Evolutionary conservation across 2,797 vertebrate genomes (phyloP).

Genomic region (Ataeniobius toweri): DNA sequence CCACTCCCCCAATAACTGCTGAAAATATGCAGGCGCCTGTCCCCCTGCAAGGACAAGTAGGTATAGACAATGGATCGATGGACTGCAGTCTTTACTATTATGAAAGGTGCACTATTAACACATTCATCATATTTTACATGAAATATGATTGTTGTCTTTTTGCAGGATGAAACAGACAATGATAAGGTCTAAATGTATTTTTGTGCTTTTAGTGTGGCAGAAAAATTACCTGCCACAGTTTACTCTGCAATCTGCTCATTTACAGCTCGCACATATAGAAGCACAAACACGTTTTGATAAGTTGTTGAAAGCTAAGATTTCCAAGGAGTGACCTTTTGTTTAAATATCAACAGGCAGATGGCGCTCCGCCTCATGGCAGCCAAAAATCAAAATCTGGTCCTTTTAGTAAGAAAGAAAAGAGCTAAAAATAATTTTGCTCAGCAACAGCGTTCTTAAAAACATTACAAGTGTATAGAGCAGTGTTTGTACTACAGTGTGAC

Average conservation of each 20-base stretch:
- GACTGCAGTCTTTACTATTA: no score
- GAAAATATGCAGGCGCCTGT: no score
- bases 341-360: conserved; percentile 74
- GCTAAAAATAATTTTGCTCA: conserved; percentile 13
- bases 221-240: conserved; percentile 59
- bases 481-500: no score
- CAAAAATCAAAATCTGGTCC: conserved; percentile 38
- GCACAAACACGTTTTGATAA: conserved; percentile 40
- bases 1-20: no score
- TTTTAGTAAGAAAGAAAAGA: conserved; percentile 27
- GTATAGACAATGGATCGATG: no score
- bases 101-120: no score
- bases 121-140: background rate
- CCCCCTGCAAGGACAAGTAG: no score
- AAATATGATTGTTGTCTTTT: background rate
- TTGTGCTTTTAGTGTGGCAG: conserved; percentile 24
- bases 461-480: background rate
- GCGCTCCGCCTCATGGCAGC: conserved; percentile 54
- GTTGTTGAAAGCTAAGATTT: conserved; percentile 60
- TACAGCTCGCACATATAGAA: conserved; percentile 20
- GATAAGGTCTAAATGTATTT: conserved; percentile 51
- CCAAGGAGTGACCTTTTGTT: conserved; percentile 70
- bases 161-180: conserved; percentile 22
- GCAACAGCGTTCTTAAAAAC: background rate
- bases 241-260: conserved; percentile 60